phyloP scores from a whole-genome alignment of 2,797 vertebrate species.

The Hybognathus amarus region DNA sequence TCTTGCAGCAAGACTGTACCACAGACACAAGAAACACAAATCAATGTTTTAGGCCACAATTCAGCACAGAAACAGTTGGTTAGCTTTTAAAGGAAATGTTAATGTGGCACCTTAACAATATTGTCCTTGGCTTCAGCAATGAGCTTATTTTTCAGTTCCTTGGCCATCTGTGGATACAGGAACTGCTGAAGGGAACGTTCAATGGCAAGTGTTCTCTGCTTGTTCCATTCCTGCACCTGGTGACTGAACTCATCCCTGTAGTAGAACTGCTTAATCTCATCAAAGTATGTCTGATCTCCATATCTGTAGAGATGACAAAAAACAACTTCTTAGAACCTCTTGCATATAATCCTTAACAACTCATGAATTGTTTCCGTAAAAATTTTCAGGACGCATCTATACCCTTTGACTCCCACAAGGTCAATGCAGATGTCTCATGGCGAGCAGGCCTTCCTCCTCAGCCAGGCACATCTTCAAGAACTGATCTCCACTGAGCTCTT shows the following conservation, averaged over 20 bases:
- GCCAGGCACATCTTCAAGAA: constrained; percentile 97
- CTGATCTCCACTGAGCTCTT: constrained; percentile 96
- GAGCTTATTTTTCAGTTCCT: constrained; percentile 95
- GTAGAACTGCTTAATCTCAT: constrained; percentile 99
- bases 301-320: constrained; percentile 72
- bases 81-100: not conserved
- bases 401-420: constrained; percentile 97
- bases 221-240: constrained; percentile 99
- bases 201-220: constrained; percentile 94
- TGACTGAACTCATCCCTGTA: constrained; percentile 99
- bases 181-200: constrained; percentile 93
- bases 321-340: not conserved
- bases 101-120: constrained; percentile 86
- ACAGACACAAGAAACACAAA: not conserved
- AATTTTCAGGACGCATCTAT: constrained; percentile 60
- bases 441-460: constrained; percentile 90
- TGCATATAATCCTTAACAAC: not conserved
- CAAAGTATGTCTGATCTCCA: constrained; percentile 96
- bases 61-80: not conserved
- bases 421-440: constrained; percentile 96
- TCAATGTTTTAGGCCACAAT: not conserved
- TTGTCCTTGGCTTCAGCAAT: constrained; percentile 93
- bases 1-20: constrained; percentile 90
- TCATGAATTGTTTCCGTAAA: not conserved
- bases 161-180: constrained; percentile 97